Base-by-base conservation (phyloP, 2,113 vertebrate genomes). In the Strix aluco region DNA sequence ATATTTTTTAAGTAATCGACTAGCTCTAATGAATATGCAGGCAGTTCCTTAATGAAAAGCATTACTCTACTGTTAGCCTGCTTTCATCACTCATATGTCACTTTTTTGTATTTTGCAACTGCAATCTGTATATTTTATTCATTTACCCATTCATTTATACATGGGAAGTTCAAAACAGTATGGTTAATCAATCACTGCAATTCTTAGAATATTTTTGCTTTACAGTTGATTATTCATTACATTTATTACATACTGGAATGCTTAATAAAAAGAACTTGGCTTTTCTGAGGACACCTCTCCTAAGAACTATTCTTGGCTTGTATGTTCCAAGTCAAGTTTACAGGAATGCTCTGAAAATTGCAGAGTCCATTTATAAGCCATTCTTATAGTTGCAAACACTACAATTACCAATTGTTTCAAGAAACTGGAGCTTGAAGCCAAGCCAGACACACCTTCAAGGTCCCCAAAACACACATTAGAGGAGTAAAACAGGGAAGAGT, bases 1-100 rank as follows among this genome's bases (percentile, higher is more conserved):
- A 54, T 83, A 92, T 92, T 95, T 94, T 96, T 97, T 32, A 97
- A 95, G 89, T 96, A 96, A 95, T 95, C 0, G 66, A 90, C 89
- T 73, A 67, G 81, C 55, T 82, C 62, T 97, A 96, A 97, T 97
- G 96, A 96, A 96, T 96, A 95, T 94, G 91, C 86, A 97, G 88
- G 70, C 92, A 94, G 91, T 40, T 87, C n/a, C 84, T 95, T 96
- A 97, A 96, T 95, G 95, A 95, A 92, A 95, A 91, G 42, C 89
- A 97, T 97, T 97, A 96, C 84, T 96, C 92, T 94, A 72, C 92
- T 90, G 58, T 89, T 96, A 94, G 89, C 84, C 81, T 90, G 78
- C 93, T 97, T 97, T 97, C 96, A 97, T 94, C 89, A 88, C 63
- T 97, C 87, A 95, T 42, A 80, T 96, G 96, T 86, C 91, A 86